A percentile compares a stretch with the other conserved stretches of the same genome.
Evolutionary conservation across 2,888 invertebrate genomes (phyloP).

Genomic region (Dusona sp.): DNA sequence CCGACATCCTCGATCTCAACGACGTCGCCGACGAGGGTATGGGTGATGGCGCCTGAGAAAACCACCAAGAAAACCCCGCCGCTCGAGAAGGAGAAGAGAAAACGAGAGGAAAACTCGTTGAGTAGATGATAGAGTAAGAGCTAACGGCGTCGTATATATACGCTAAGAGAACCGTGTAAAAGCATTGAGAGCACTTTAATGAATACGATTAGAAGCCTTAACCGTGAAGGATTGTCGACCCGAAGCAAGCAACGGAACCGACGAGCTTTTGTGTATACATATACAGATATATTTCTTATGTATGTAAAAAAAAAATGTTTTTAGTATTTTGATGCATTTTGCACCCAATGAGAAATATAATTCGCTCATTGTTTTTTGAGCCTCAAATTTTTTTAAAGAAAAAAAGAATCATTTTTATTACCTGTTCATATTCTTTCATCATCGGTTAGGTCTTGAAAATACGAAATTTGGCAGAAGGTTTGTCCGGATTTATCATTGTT

Average conservation of each 20-base stretch:
- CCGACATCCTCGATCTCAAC: slow-evolving; percentile 42
- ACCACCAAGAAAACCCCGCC: slow-evolving; percentile 40
- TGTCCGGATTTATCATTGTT: too few relatives aligned
- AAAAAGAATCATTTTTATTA: neutral
- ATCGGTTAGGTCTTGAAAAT: too few relatives aligned
- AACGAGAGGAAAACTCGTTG: slow-evolving; percentile 43
- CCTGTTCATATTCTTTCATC: neutral
- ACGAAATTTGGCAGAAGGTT: too few relatives aligned
- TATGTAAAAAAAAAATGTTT: neutral
- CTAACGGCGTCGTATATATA: slow-evolving; percentile 32
- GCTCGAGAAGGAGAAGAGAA: slow-evolving; percentile 40
- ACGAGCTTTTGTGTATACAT: slow-evolving; percentile 45
- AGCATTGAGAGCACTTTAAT: slow-evolving; percentile 84
- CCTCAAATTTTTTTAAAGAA: neutral
- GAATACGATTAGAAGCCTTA: slow-evolving; percentile 83
- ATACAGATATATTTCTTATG: slow-evolving; percentile 4
- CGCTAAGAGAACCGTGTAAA: slow-evolving; percentile 79
- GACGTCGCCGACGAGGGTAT: slow-evolving; percentile 39
- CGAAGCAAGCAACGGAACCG: slow-evolving; percentile 76
- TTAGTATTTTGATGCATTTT: neutral
- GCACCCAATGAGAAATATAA: neutral
- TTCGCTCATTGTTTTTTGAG: neutral
- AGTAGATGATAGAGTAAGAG: slow-evolving; percentile 42
- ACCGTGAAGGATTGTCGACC: slow-evolving; percentile 81
- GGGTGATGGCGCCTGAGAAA: slow-evolving; percentile 58